Evolutionary conservation across 2,797 vertebrate genomes (phyloP).

Genomic region (Paramormyrops hopkinsi): DNA sequence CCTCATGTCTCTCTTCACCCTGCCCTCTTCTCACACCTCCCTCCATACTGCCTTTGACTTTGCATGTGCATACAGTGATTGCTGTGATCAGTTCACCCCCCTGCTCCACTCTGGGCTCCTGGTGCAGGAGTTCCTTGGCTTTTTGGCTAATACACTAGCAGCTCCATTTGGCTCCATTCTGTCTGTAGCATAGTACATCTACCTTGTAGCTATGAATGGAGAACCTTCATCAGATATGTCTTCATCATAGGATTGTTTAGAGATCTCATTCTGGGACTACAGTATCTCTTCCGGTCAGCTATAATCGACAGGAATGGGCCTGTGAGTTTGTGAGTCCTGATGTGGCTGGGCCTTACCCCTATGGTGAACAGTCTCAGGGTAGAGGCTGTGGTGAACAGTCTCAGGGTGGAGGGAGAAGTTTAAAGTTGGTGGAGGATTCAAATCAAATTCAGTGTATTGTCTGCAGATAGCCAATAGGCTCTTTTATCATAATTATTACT

Average conservation of each 20-base stretch:
- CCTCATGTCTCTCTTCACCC: conserved; percentile 28
- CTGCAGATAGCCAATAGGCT: neutral
- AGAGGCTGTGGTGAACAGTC: neutral
- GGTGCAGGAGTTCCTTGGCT: neutral
- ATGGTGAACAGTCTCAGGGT: neutral
- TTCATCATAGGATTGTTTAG: neutral
- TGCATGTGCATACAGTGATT: conserved; percentile 41
- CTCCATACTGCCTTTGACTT: conserved; percentile 24
- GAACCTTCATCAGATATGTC: conserved; percentile 21
- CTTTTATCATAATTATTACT: neutral
- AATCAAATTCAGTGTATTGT: neutral
- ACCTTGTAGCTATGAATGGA: neutral
- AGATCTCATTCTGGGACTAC: neutral
- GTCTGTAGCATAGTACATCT: conserved; percentile 29
- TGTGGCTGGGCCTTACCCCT: neutral
- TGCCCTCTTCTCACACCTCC: conserved; percentile 36
- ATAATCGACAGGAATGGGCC: neutral
- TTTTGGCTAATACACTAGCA: conserved; percentile 7
- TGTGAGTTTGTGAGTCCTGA: neutral
- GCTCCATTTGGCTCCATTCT: conserved; percentile 20
- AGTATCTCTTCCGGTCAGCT: neutral
- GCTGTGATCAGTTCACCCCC: conserved; percentile 27
- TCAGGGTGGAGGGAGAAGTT: neutral
- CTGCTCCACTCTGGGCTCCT: neutral
- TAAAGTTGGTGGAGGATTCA: neutral